Base-by-base conservation (phyloP, 2,888 invertebrate genomes). In the Campoplex nolae region DNA sequence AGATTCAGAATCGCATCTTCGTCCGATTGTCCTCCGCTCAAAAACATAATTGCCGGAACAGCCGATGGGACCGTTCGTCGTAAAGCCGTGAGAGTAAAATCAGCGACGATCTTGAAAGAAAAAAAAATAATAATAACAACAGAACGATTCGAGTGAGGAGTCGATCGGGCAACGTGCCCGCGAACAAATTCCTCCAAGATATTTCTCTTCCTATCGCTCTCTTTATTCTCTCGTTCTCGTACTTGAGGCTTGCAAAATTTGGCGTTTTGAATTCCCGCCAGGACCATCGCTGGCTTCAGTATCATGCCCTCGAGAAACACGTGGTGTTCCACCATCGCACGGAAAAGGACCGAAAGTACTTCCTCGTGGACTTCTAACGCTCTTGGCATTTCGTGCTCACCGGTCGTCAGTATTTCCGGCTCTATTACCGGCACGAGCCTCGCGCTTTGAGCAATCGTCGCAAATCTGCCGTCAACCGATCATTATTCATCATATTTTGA, bases 231-330 rank as follows among this genome's bases (percentile, higher is more conserved):
- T 67, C 51, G 23, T n/a, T 65, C 28, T 65, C 35, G 51, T 78
- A 90, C 90, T 86, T 92, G 88, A 0, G 92, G 88, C 7, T 87
- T 89, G 84, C 89, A 90, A 76, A 88, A 89, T 56, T 78, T 70
- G 7, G 74, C 78, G 78, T 88, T 89, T 48, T 90, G 88, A 8
- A 87, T 85, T 76, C 98, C 98, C 87, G 97, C 96, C 85, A 98
- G 98, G 85, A 99, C 98, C 99, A 99, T 99, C 96, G 99, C 99
- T 84, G 99, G 98, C 95, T 99, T 99, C 91, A 99, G 96, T 54
- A 99, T 96, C 32, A 99, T 98, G 87, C 99, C 99, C 95, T 99
- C 99, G 92, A 99, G 96, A 96, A 96, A 99, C 88, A 99, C 98
- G 94, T 99, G 98, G 95, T 99, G 99, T 94, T 99, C 99, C 92